Percentiles rank a stretch among this genome's conserved stretches.
These are phyloP conservation scores for Ptilodon capucinus DNA, from an alignment of 2,888 invertebrate genomes.

Conservation along the genomic window DNA sequence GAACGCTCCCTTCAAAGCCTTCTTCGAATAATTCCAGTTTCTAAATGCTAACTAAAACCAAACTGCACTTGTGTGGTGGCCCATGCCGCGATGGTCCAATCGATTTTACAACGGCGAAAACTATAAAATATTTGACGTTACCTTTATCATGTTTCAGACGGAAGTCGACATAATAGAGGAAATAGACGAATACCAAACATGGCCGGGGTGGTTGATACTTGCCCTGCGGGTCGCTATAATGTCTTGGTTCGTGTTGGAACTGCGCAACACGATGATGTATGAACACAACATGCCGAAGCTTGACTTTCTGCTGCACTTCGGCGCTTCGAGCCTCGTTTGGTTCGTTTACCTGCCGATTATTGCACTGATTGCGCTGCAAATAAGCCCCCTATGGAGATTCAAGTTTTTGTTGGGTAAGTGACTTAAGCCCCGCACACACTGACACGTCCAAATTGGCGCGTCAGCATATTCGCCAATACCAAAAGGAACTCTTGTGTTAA, in stretches of 20 bases:
- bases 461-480: no score
- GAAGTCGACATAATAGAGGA: conserved; percentile 98
- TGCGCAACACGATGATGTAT: conserved; percentile 81
- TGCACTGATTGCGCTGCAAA: conserved; percentile 95
- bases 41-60: no score
- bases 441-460: no score
- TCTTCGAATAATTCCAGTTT: no score
- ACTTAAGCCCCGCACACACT: no score
- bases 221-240: conserved; percentile 92
- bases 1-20: no score
- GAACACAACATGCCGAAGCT: conserved; percentile 86
- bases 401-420: conserved; percentile 94
- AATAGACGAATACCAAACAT: conserved; percentile 98
- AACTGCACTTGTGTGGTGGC: no score
- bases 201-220: conserved; percentile 98
- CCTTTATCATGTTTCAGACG: conserved; percentile 85
- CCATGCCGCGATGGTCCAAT: no score
- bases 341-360: conserved; percentile 98
- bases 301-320: conserved; percentile 97
- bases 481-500: no score
- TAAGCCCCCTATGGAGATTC: conserved; percentile 97
- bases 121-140: no score
- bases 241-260: conserved; percentile 92
- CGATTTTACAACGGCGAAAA: background rate
- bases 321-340: conserved; percentile 98